Conservation (phyloP, 2,888 invertebrate genomes). For the Cecidostiba fungosa region DNA sequence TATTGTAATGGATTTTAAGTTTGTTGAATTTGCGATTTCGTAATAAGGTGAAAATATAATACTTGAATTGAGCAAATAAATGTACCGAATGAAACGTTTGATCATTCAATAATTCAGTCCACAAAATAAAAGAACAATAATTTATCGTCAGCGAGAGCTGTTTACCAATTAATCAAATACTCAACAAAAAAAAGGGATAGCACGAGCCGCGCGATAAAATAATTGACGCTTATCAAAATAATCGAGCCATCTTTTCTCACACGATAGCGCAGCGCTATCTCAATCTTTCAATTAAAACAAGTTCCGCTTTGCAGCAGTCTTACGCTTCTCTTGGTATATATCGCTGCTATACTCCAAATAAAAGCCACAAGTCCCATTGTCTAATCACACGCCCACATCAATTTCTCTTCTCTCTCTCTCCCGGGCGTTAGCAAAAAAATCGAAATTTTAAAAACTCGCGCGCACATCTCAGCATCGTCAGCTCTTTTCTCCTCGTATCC, state of each 20-base stretch:
- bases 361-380: background rate
- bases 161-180: background rate
- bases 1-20: too few relatives aligned
- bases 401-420: too few relatives aligned
- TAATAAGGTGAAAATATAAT: too few relatives aligned
- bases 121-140: background rate
- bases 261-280: background rate
- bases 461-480: background rate
- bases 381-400: background rate
- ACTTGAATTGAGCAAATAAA: too few relatives aligned
- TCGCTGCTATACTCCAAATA: background rate
- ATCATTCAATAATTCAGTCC: too few relatives aligned
- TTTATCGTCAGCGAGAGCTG: background rate
- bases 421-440: too few relatives aligned
- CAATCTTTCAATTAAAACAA: conserved; percentile 6
- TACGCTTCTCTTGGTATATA: too few relatives aligned
- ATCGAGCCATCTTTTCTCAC: conserved; percentile 11
- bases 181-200: background rate
- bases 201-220: background rate
- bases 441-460: background rate
- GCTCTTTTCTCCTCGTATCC: background rate
- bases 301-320: background rate
- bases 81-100: too few relatives aligned
- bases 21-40: too few relatives aligned
- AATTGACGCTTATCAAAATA: conserved; percentile 6